Evolutionary conservation across 2,113 vertebrate species (phyloP), one percentile per base, ranked within the genome.

Genomic region (Salminus brasiliensis): DNA sequence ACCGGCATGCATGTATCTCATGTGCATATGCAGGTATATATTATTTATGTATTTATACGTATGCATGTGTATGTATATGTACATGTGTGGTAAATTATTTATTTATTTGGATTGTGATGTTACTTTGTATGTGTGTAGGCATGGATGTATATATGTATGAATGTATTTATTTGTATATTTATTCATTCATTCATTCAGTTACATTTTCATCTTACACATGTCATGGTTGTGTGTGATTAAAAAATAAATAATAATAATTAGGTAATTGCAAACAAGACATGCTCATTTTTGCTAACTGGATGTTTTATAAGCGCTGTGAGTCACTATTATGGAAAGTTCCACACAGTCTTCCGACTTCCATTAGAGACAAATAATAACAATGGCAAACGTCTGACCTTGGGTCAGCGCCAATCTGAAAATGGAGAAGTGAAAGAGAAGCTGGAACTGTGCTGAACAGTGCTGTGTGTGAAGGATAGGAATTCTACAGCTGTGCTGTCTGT

Each of bases 351-450:
- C 34, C 71, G 67, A 72, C 36, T 72, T 60, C 39, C 45, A 47
- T 66, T 43, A 81, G 57, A 39, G 41, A 25, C 41, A 57, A 77
- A 23, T 65, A 41, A 45, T 32, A 77, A 69, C 34, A 59, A 27
- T 70, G 49, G 3, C 63, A 65, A 55, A 67, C 49, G 59, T 69
- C 60, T 73, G 27, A 73, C 63, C 63, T 74, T 68, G 63, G 63
- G 62, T 47, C 21, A 43, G 15, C 43, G 41, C 25, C 71, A 78
- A 32, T 74, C 52, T 60, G 69, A 66, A 49, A 73, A 78, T 57
- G n/a, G 36, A 53, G 36, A 77, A 66, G 30, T 52, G 36, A 70
- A 60, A 60, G 76, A 59, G 71, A 45, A 2, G 25, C 59, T 68
- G 27, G 47, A 62, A 39, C 41, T 23, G 34, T 13, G 5, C 25